Evolutionary conservation across 2,113 vertebrate species (phyloP).

Genomic region (Megaceryle torquata): DNA sequence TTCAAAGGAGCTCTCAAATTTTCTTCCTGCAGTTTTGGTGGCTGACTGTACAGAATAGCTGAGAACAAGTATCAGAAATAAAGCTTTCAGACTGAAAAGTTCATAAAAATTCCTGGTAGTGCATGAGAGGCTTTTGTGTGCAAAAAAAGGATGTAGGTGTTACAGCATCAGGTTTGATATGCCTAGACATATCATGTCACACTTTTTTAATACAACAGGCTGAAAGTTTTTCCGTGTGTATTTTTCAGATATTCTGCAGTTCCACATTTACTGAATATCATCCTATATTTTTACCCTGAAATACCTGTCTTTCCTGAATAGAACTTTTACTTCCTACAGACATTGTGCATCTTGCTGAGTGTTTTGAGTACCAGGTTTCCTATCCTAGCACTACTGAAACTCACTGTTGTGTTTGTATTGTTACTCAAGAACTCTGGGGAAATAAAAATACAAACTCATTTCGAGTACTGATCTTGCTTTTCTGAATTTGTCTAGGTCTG

Average conservation of each 20-base stretch:
- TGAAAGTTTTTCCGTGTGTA: neutral
- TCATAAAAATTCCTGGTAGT: neutral
- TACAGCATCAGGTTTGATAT: neutral
- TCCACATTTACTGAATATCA: neutral
- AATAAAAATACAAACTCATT: neutral
- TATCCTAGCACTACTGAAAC: neutral
- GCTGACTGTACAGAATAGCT: neutral
- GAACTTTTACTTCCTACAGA: neutral
- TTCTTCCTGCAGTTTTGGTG: neutral
- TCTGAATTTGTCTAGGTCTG: constrained; percentile 76
- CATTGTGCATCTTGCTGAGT: accelerated
- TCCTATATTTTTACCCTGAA: neutral
- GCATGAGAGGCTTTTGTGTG: neutral
- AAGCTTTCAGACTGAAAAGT: neutral
- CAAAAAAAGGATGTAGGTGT: neutral
- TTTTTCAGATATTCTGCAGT: neutral
- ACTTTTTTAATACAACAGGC: neutral
- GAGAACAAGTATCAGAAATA: neutral
- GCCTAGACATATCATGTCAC: neutral
- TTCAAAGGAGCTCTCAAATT: neutral
- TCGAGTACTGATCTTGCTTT: neutral
- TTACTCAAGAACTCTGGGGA: neutral
- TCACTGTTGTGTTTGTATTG: accelerated
- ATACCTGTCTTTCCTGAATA: neutral
- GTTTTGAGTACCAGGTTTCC: neutral